phyloP scores from a whole-genome alignment of 1,140 invertebrate species.

The Drosophila pachea region DNA sequence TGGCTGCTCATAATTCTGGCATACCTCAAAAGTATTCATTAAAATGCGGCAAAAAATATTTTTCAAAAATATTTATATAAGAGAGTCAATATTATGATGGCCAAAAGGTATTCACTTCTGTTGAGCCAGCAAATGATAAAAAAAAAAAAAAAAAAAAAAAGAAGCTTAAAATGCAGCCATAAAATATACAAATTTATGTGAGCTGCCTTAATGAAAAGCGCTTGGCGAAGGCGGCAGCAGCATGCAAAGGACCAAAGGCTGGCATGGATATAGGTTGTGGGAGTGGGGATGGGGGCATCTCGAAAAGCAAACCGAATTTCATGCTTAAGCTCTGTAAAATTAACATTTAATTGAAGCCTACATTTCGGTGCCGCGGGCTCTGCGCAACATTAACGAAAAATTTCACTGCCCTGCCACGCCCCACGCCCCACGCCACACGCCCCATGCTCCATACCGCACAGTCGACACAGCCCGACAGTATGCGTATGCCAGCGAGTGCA shows the following conservation, averaged over 20 bases:
- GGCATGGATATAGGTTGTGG: not conserved
- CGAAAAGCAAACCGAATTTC: conserved; percentile 59
- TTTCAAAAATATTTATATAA: too few relatives aligned
- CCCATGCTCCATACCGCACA: too few relatives aligned
- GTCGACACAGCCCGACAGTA: too few relatives aligned
- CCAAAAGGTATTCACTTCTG: not conserved
- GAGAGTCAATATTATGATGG: conserved; percentile 1
- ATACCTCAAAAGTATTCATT: not conserved
- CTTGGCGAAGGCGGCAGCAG: conserved; percentile 3
- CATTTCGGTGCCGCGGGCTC: conserved; percentile 61
- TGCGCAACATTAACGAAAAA: conserved; percentile 49
- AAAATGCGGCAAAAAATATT: too few relatives aligned
- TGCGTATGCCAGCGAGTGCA: conserved; percentile 25
- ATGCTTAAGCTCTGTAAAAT: conserved; percentile 78
- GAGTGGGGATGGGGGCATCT: not conserved
- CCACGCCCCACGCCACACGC: not conserved
- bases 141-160: conserved; percentile 37
- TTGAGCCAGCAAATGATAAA: conserved; percentile 50
- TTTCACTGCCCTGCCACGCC: conserved; percentile 4
- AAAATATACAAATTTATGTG: conserved; percentile 71
- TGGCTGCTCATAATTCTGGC: not conserved
- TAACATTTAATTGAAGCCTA: conserved; percentile 78
- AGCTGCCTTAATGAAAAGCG: conserved; percentile 67
- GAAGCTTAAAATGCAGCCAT: conserved; percentile 62
- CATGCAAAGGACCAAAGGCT: not conserved